phyloP scores from a whole-genome alignment of 2,797 vertebrate species.

The Anniella stebbinsi region DNA sequence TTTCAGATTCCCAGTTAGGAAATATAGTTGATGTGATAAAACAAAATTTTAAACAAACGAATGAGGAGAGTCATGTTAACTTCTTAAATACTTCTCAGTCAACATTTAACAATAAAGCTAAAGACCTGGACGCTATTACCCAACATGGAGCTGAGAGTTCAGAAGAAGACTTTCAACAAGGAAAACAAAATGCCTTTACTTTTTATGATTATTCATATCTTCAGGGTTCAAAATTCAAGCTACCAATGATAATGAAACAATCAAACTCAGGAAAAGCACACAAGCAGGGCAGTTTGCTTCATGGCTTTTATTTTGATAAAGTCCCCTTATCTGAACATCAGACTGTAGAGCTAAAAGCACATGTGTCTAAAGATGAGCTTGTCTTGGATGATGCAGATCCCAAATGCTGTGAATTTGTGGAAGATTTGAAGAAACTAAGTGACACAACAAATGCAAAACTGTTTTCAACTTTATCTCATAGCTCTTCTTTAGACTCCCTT shows the following conservation, averaged over 20 bases:
- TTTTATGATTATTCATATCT: conserved; percentile 86
- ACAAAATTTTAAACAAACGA: conserved; percentile 73
- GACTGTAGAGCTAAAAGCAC: conserved; percentile 71
- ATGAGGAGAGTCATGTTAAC: conserved; percentile 61
- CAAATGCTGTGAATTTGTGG: conserved; percentile 65
- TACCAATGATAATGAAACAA: conserved; percentile 78
- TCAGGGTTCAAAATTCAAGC: conserved; percentile 81
- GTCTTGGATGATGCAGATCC: conserved; percentile 70
- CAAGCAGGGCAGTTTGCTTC: conserved; percentile 70
- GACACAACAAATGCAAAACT: conserved; percentile 70
- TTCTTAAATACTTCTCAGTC: conserved; percentile 72
- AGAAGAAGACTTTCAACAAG: conserved; percentile 78
- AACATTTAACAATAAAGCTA: conserved; percentile 74
- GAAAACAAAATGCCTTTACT: conserved; percentile 79
- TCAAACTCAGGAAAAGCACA: conserved; percentile 74
- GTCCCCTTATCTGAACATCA: conserved; percentile 74
- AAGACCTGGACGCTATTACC: conserved; percentile 71
- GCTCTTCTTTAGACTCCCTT: conserved; percentile 93
- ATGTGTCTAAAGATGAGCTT: conserved; percentile 64
- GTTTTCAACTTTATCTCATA: conserved; percentile 81
- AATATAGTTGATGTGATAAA: conserved; percentile 69
- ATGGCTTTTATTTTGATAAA: conserved; percentile 80
- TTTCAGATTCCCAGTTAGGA: conserved; percentile 68
- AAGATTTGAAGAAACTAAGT: conserved; percentile 71
- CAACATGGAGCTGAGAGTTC: conserved; percentile 64